Percentiles rank a stretch among this genome's conserved stretches.
These are phyloP conservation scores for Eumaeus atala DNA, from an alignment of 1,140 invertebrate genomes.

Conservation along the genomic window DNA sequence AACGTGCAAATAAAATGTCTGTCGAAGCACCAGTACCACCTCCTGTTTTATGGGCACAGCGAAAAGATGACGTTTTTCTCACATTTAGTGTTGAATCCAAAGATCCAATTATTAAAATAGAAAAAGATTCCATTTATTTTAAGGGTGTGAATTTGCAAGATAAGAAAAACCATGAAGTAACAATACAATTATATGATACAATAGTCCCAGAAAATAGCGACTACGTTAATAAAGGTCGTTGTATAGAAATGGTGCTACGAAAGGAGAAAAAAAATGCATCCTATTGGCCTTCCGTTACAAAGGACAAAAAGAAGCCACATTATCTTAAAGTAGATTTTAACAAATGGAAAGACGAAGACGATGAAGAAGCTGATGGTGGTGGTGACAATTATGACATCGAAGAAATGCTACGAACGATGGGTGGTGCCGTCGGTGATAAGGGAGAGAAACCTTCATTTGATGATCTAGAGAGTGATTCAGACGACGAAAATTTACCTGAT, in stretches of 20 bases:
- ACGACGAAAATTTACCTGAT: slow-evolving; percentile 67
- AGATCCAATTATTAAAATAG: slow-evolving; percentile 82
- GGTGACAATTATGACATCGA: slow-evolving; percentile 41
- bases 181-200: slow-evolving; percentile 86
- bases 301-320: slow-evolving; percentile 92
- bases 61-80: slow-evolving; percentile 86
- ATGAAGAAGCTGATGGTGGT: slow-evolving; percentile 49
- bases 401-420: slow-evolving; percentile 57
- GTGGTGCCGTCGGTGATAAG: slow-evolving; percentile 46
- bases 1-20: slow-evolving; percentile 37
- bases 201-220: slow-evolving; percentile 86
- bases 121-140: slow-evolving; percentile 89
- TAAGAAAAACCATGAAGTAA: slow-evolving; percentile 89
- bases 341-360: slow-evolving; percentile 95
- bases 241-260: slow-evolving; percentile 85
- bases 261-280: slow-evolving; percentile 77
- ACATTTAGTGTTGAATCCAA: slow-evolving; percentile 93
- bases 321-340: slow-evolving; percentile 98
- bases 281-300: slow-evolving; percentile 91
- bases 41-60: slow-evolving; percentile 93
- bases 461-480: slow-evolving; percentile 61
- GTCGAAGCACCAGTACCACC: slow-evolving; percentile 78
- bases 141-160: slow-evolving; percentile 89
- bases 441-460: slow-evolving; percentile 60
- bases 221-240: slow-evolving; percentile 81